These are phyloP conservation scores for Bilobella aurantiaca DNA, from an alignment of 1,140 invertebrate genomes.

Conservation along the genomic window DNA sequence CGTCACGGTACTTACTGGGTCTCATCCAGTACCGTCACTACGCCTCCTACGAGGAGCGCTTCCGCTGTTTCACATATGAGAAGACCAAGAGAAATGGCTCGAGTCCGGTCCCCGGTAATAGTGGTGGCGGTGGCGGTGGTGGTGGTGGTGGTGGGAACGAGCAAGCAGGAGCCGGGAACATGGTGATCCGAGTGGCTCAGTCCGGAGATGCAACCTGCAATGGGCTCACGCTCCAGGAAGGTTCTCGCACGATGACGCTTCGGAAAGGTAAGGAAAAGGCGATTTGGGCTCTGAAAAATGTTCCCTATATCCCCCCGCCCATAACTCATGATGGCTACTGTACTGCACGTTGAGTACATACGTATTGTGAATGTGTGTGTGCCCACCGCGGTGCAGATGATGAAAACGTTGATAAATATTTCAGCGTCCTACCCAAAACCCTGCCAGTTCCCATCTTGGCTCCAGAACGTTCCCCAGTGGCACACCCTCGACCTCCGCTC, in stretches of 20 bases:
- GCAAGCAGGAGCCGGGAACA: constrained; percentile 28
- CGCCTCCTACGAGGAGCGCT: constrained; percentile 41
- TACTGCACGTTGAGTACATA: no score
- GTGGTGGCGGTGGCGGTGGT: no score
- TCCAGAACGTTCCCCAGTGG: constrained; percentile 37
- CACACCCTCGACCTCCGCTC: constrained; percentile 39
- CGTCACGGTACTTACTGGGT: constrained; percentile 42
- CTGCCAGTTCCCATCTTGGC: constrained; percentile 39
- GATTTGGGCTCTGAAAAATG: no score
- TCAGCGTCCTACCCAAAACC: constrained; percentile 28
- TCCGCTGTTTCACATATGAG: constrained; percentile 42
- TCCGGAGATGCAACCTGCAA: constrained; percentile 72
- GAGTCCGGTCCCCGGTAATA: no score
- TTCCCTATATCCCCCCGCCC: no score
- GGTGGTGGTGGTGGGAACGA: no score
- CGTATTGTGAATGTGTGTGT: no score
- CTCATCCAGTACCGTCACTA: constrained; percentile 40
- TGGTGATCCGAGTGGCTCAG: constrained; percentile 55
- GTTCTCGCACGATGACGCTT: constrained; percentile 52
- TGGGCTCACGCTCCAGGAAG: constrained; percentile 48
- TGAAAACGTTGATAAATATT: no score
- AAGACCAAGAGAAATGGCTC: no score
- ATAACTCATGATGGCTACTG: no score
- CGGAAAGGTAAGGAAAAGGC: constrained; percentile 46
- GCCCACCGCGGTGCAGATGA: no score